These are phyloP conservation scores for Rhopilema esculentum DNA, from an alignment of 30 jellyfish, hydroid and myxozoan genomes.

Conservation along the genomic window DNA sequence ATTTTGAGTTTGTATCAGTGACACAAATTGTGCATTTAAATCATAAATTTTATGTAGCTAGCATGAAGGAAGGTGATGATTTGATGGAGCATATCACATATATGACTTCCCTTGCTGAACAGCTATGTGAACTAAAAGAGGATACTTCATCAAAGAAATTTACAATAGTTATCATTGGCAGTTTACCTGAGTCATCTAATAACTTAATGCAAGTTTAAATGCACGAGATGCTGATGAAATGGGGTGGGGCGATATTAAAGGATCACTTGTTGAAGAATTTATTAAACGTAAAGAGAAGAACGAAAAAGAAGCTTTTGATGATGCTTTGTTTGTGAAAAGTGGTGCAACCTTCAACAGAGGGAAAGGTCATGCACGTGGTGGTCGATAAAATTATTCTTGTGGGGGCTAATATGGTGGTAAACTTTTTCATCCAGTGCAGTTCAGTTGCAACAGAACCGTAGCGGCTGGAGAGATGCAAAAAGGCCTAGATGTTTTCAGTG, in stretches of 20 bases:
- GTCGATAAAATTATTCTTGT: constrained; percentile 54
- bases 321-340: constrained; percentile 46
- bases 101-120: constrained; percentile 59
- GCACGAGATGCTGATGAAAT: constrained; percentile 56
- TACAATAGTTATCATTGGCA: constrained; percentile 40
- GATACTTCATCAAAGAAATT: constrained; percentile 42
- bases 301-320: constrained; percentile 36
- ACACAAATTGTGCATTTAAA: constrained; percentile 57
- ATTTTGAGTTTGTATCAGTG: constrained; percentile 42
- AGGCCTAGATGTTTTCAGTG: constrained; percentile 66
- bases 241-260: constrained; percentile 46
- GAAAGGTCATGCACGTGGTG: constrained; percentile 53
- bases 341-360: constrained; percentile 47
- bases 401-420: constrained; percentile 53
- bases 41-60: constrained; percentile 56
- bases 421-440: constrained; percentile 14
- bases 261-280: constrained; percentile 63
- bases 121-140: constrained; percentile 57
- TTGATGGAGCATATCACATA: constrained; percentile 55
- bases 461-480: constrained; percentile 26
- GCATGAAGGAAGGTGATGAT: constrained; percentile 52
- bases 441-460: constrained; percentile 33
- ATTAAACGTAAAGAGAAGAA: constrained; percentile 62
- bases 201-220: constrained; percentile 42
- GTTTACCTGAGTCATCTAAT: constrained; percentile 55